Conservation (phyloP, 1,140 invertebrate species). For the Cylas formicarius region DNA sequence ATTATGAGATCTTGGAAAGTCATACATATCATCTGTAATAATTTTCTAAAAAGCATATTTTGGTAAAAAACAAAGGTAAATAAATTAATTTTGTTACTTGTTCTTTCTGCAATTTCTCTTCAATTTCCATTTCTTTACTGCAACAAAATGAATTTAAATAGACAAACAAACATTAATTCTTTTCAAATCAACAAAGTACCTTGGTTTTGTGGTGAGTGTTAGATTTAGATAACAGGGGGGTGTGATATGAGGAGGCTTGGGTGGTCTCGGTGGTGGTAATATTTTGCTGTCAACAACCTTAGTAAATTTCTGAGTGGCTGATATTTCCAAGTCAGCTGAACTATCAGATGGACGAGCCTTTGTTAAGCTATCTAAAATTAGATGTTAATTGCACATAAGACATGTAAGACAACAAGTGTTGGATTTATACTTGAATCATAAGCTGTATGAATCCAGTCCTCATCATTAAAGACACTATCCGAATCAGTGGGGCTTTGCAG, state of each 20-base stretch:
- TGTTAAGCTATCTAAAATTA: conserved; percentile 16
- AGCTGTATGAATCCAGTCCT: conserved; percentile 44
- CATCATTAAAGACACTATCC: conserved; percentile 54
- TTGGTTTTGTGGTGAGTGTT: conserved; percentile 19
- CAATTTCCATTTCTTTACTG: conserved; percentile 16
- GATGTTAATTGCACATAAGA: conserved; percentile 2
- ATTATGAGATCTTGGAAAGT: conserved; percentile 62
- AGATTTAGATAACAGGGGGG: conserved; percentile 50
- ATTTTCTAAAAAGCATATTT: conserved; percentile 18
- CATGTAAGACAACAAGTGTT: conserved; percentile 8
- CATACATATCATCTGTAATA: conserved; percentile 58
- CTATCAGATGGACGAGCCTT: conserved; percentile 43
- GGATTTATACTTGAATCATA: conserved; percentile 18
- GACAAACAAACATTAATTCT: too few relatives aligned
- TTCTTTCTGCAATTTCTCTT: neutral
- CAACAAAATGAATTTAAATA: conserved; percentile 7
- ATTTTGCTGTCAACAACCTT: conserved; percentile 42
- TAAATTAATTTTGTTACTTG: too few relatives aligned
- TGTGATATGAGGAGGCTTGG: conserved; percentile 61
- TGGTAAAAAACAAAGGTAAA: too few relatives aligned
- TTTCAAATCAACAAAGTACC: conserved; percentile 18
- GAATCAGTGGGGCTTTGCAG: conserved; percentile 51
- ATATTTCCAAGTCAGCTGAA: conserved; percentile 48
- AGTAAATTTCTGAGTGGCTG: conserved; percentile 51
- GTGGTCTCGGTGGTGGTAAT: conserved; percentile 56